Percentiles rank a stretch among this genome's conserved stretches.
Evolutionary conservation across 2,113 vertebrate genomes (phyloP).

Genomic region (Alectura lathami): DNA sequence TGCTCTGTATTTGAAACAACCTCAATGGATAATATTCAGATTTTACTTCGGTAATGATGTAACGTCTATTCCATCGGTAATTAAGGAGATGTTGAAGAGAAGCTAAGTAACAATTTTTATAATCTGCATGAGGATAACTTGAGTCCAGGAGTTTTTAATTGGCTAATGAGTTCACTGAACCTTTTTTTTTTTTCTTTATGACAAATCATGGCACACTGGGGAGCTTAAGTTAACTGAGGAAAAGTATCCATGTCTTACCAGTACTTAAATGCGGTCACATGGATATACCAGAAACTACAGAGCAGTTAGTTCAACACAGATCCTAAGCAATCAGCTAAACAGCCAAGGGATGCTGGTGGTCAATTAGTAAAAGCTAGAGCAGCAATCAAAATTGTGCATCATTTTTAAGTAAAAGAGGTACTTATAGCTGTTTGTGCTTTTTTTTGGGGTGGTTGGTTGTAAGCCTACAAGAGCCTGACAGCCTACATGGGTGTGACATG

Average conservation of each 20-base stretch:
- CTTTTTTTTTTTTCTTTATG: conserved; percentile 14
- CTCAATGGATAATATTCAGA: background rate
- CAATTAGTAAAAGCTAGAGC: background rate
- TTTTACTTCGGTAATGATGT: background rate
- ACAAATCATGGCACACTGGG: background rate
- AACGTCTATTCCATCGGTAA: conserved; percentile 10
- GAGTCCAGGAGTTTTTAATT: conserved; percentile 16
- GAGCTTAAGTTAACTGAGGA: background rate
- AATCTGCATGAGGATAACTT: conserved; percentile 1
- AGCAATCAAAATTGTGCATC: background rate
- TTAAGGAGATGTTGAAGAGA: conserved; percentile 11
- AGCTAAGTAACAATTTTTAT: conserved; percentile 14
- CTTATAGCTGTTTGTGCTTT: background rate
- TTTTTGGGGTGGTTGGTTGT: background rate
- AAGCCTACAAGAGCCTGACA: background rate
- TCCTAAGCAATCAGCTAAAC: background rate
- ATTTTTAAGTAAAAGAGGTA: background rate
- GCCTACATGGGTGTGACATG: background rate
- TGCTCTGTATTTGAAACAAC: background rate
- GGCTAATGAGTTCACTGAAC: conserved; percentile 22
- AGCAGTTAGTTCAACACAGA: background rate
- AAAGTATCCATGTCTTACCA: background rate
- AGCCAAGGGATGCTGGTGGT: background rate
- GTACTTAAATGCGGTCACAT: background rate
- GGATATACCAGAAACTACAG: background rate